These are phyloP conservation scores for Misgurnus mizolepis DNA, from an alignment of 2,113 vertebrate genomes.

Conservation along the genomic window DNA sequence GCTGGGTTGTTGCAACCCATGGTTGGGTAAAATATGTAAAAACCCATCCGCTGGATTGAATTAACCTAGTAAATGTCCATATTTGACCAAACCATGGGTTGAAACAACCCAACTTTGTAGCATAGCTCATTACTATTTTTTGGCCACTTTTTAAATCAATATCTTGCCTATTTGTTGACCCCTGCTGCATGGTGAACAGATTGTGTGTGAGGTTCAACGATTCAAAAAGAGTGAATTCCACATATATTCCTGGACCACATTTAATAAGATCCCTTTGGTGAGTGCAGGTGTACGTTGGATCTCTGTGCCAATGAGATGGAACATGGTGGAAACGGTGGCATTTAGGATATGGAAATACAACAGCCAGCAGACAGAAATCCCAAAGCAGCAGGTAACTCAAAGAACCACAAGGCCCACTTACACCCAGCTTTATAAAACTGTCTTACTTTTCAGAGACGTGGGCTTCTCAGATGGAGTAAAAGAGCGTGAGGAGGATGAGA, in stretches of 20 bases:
- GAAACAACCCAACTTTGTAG: no score
- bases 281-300: constrained; percentile 31
- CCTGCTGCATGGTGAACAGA: constrained; percentile 7
- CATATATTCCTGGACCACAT: constrained; percentile 20
- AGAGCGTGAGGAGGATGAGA: constrained; percentile 42
- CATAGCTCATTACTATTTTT: no score
- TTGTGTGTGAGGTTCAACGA: constrained; percentile 14
- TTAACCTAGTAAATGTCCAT: no score
- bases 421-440: constrained; percentile 29
- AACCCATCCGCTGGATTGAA: no score
- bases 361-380: constrained; percentile 32
- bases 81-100: no score
- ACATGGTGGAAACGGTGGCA: constrained; percentile 44
- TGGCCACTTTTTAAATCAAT: background rate
- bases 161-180: background rate
- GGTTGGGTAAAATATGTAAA: no score
- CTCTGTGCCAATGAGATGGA: constrained; percentile 11
- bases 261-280: constrained; percentile 48
- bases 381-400: constrained; percentile 34
- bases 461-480: constrained; percentile 37
- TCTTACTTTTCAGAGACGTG: constrained; percentile 36
- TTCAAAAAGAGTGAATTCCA: constrained; percentile 39
- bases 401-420: constrained; percentile 36
- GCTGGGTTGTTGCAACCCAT: no score
- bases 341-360: constrained; percentile 56